phyloP scores from a whole-genome alignment of 2,113 vertebrate species.

The Cariama cristata region DNA sequence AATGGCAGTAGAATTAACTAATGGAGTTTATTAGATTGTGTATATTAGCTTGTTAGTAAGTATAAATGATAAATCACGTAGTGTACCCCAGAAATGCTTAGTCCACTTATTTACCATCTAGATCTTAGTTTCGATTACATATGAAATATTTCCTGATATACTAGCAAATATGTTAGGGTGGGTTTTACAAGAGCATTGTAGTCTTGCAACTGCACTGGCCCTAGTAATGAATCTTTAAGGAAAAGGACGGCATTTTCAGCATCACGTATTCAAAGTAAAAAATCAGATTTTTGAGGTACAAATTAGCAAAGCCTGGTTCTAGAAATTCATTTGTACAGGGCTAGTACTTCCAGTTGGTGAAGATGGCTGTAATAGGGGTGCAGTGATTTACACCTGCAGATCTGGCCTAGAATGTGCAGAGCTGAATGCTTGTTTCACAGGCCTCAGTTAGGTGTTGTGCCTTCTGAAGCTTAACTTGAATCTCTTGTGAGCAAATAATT shows the following conservation, averaged over 20 bases:
- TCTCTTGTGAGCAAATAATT: neutral
- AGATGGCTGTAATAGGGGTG: neutral
- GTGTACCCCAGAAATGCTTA: neutral
- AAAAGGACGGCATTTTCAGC: neutral
- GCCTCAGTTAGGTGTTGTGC: neutral
- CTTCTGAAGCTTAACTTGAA: neutral
- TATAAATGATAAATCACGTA: neutral
- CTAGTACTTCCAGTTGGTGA: neutral
- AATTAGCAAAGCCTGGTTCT: neutral
- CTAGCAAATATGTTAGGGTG: neutral
- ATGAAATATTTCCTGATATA: neutral
- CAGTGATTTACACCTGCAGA: neutral
- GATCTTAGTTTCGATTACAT: neutral
- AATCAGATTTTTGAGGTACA: neutral
- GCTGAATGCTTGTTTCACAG: neutral
- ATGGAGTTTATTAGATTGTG: neutral
- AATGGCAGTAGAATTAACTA: neutral
- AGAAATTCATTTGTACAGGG: neutral
- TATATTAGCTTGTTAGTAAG: neutral
- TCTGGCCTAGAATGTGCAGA: neutral
- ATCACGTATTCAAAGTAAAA: neutral
- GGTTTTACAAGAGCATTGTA: neutral
- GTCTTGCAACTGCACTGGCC: neutral
- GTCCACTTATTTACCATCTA: neutral
- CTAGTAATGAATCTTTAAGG: neutral